Percentiles rank a stretch among this genome's conserved stretches.
phyloP scores from a whole-genome alignment of 1,140 invertebrate species.

The Coelopa frigida region DNA sequence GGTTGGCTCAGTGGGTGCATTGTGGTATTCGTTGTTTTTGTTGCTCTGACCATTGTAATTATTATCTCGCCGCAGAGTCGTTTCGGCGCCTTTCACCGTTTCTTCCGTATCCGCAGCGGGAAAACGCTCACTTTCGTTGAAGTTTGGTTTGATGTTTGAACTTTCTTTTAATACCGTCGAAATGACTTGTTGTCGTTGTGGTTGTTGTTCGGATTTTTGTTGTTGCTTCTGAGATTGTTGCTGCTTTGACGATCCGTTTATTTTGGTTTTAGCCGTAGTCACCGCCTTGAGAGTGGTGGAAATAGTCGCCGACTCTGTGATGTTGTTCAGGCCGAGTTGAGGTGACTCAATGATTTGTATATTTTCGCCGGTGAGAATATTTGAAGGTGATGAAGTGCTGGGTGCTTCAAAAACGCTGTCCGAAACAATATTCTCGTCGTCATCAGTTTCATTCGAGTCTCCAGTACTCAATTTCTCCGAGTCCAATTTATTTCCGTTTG shows the following conservation, averaged over 20 bases:
- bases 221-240: slow-evolving; percentile 8
- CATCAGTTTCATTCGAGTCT: slow-evolving; percentile 4
- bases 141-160: slow-evolving; percentile 11
- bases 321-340: slow-evolving; percentile 23
- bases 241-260: neutral
- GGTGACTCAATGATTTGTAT: slow-evolving; percentile 33
- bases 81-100: neutral
- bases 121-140: slow-evolving; percentile 10
- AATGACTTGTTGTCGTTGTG: slow-evolving; percentile 7
- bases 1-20: neutral
- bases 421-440: slow-evolving; percentile 19
- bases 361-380: slow-evolving; percentile 17
- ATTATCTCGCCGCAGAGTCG: neutral
- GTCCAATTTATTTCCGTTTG: too few relatives aligned
- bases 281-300: slow-evolving; percentile 14
- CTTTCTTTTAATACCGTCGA: slow-evolving; percentile 12
- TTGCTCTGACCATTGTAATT: neutral
- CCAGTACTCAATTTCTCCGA: neutral
- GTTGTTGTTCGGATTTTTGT: slow-evolving; percentile 7
- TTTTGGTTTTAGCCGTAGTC: slow-evolving; percentile 1
- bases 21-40: neutral
- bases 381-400: slow-evolving; percentile 1
- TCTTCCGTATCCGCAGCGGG: neutral
- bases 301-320: slow-evolving; percentile 14
- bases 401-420: slow-evolving; percentile 33